Percentiles rank a stretch among this genome's conserved stretches.
Evolutionary conservation across 2,888 invertebrate genomes (phyloP).

Genomic region (Andrena camellia): DNA sequence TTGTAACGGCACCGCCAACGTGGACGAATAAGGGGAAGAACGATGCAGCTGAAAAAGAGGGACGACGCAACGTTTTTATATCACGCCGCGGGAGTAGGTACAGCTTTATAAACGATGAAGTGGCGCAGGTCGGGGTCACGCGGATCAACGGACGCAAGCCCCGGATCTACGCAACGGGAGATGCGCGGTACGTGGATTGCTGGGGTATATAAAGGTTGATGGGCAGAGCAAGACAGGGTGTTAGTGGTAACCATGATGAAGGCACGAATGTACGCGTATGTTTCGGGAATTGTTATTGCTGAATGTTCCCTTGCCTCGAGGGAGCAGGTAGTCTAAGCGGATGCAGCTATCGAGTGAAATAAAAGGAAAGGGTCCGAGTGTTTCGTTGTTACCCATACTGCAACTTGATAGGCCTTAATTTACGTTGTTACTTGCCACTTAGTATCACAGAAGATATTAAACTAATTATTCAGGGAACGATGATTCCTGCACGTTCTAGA

Average conservation of each 20-base stretch:
- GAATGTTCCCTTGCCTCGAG: not conserved
- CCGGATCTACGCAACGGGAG: conserved; percentile 2
- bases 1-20: not conserved
- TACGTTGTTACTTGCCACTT: too few relatives aligned
- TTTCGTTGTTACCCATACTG: not conserved
- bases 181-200: conserved; percentile 21
- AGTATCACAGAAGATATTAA: too few relatives aligned
- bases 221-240: conserved; percentile 26
- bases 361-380: not conserved
- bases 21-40: conserved; percentile 17
- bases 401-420: too few relatives aligned
- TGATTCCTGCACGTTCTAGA: too few relatives aligned
- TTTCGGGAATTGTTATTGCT: conserved; percentile 16
- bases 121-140: not conserved
- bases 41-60: not conserved
- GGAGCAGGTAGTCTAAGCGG: too few relatives aligned
- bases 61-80: conserved; percentile 42
- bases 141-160: conserved; percentile 13
- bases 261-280: conserved; percentile 10
- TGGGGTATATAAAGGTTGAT: conserved; percentile 23
- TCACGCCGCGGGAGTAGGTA: conserved; percentile 27
- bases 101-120: conserved; percentile 20
- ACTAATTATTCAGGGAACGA: too few relatives aligned
- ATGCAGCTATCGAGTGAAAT: not conserved
- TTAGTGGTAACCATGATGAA: conserved; percentile 36